Evolutionary conservation across 2,797 vertebrate species (phyloP), one percentile per base, ranked within the genome.

Genomic region (Scolopax rusticola): DNA sequence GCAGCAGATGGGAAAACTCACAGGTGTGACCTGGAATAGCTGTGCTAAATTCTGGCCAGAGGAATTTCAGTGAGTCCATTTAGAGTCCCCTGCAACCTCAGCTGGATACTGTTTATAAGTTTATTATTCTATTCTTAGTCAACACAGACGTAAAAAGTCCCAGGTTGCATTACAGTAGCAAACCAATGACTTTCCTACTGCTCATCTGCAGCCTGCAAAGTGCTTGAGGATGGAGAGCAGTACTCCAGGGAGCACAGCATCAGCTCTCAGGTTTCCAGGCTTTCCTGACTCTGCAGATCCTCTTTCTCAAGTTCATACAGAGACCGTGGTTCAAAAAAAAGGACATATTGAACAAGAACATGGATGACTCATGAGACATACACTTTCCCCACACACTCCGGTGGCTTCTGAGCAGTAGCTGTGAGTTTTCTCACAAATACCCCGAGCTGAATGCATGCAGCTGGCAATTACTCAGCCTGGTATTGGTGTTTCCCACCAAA

Each of bases 301-400:
- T 53, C 32, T 25, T 81, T 15, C 53, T 51, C 51, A 54, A 91
- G 16, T 8, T 64, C 36, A 30, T 9, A 7, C 36, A 36, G 0
- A 2, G 50, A 2, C 0, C 43, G 40, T 56, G 24, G 25, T 27
- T 70, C 76, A 17, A 38, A 61, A 61, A 77, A 74, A 24, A 28
- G 11, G 33, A 50, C 8, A 18, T 0, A 0, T 6, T 41, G 71
- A 54, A 24, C 60, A 47, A 41, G 16, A 75, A 45, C 10, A 33
- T 4, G 32, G 12, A 67, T 1, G 9, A 2, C 19, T 85, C 40
- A 19, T 2, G 1, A 73, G 32, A 50, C 21, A 32, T 12, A 0
- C 8, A 1, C 28, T 18, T 25, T 2, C 5, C 15, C 54, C 17
- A 41, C 1, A 0, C 0, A 2, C 4, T 7, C 0, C 1, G 11